Conservation (phyloP, 2,888 invertebrate species). For the Dolichopus griseipennis region DNA sequence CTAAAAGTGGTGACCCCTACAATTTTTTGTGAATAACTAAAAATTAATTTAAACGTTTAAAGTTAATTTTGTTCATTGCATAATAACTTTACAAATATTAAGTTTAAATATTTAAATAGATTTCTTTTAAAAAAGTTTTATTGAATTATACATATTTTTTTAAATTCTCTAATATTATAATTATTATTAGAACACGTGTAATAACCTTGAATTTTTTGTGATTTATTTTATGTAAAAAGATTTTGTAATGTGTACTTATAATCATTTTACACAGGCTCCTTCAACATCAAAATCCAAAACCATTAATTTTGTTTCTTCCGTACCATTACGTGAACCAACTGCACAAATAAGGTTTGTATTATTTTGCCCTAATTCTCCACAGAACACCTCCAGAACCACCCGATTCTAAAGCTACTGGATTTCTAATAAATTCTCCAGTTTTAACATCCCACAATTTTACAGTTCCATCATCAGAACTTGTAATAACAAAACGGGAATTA, state of each 20-base stretch:
- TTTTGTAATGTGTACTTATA: constrained; percentile 29
- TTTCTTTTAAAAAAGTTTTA: too few species aligned
- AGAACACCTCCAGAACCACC: constrained; percentile 98
- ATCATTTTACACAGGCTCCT: constrained; percentile 54
- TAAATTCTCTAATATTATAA: too few species aligned
- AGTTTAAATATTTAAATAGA: too few species aligned
- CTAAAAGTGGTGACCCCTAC: too few species aligned
- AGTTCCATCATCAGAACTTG: constrained; percentile 98
- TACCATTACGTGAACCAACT: constrained; percentile 96
- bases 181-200: too few species aligned
- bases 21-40: too few species aligned
- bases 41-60: too few species aligned
- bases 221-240: background rate
- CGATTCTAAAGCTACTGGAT: constrained; percentile 85
- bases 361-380: constrained; percentile 93
- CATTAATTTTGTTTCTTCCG: constrained; percentile 96
- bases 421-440: constrained; percentile 92
- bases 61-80: too few species aligned
- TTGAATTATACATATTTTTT: too few species aligned
- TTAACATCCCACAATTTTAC: constrained; percentile 98
- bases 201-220: too few species aligned
- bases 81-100: too few species aligned
- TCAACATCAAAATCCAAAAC: constrained; percentile 95
- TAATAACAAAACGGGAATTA: constrained; percentile 93
- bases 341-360: constrained; percentile 97